phyloP scores from a whole-genome alignment of 2,888 invertebrate genomes.

The Dorcus hopei region DNA sequence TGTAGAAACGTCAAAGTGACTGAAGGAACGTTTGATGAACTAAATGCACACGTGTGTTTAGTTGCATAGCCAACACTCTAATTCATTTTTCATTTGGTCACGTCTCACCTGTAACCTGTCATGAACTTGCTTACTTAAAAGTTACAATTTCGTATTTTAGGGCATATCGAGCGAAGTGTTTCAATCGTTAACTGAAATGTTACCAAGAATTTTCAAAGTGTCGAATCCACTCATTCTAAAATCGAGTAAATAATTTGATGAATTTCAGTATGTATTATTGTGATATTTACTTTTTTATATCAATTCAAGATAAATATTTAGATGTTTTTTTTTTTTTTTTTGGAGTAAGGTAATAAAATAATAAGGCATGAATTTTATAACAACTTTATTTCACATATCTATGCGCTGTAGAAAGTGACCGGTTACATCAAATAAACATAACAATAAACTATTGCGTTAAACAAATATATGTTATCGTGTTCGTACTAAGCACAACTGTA shows the following conservation, averaged over 20 bases:
- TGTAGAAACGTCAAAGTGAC: too few relatives aligned
- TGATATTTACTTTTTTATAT: too few relatives aligned
- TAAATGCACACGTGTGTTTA: too few relatives aligned
- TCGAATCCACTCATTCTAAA: slow-evolving; percentile 88
- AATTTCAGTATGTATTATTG: too few relatives aligned
- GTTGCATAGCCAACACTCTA: too few relatives aligned
- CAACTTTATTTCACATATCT: slow-evolving; percentile 26
- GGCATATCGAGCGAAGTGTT: slow-evolving; percentile 82
- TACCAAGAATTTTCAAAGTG: slow-evolving; percentile 89
- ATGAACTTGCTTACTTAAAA: not conserved
- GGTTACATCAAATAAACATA: slow-evolving; percentile 8
- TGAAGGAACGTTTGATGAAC: too few relatives aligned
- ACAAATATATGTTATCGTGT: slow-evolving; percentile 8
- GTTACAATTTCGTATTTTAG: slow-evolving; percentile 42
- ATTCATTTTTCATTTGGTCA: too few relatives aligned
- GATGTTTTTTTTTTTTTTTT: too few relatives aligned
- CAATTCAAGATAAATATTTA: too few relatives aligned
- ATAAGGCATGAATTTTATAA: slow-evolving; percentile 17
- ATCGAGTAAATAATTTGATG: slow-evolving; percentile 22
- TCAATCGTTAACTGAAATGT: slow-evolving; percentile 76
- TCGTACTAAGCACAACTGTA: slow-evolving; percentile 15
- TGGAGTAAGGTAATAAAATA: too few relatives aligned
- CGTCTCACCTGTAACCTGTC: too few relatives aligned
- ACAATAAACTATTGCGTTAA: slow-evolving; percentile 11
- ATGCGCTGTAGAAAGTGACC: slow-evolving; percentile 21